Base-by-base conservation (phyloP, 2,888 invertebrate species). In the Habrosyne pyritoides region DNA sequence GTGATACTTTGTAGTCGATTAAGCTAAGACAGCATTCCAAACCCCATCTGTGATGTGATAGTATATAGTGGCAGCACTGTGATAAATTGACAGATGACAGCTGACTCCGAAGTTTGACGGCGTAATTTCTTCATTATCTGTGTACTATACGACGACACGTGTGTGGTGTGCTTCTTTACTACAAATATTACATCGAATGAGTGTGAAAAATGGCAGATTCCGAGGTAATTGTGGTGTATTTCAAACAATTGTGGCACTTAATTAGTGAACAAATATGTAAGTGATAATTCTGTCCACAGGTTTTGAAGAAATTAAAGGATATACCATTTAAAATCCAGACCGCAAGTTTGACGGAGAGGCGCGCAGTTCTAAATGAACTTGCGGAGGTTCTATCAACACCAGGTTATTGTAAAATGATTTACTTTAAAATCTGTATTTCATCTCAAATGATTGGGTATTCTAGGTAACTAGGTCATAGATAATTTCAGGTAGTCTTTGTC, bases 251-350 rank as follows among this genome's bases (percentile, higher is more conserved):
- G n/a, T 47, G 49, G 21, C 18, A 58, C n/a, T 51, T 7, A 59
- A 63, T 58, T 30, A 55, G 50, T 59, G 53, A 46, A 30, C 42
- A 10, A 46, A 59, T 64, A 61, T 54, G 60, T 60, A 53, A 71
- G 56, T 50, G 21, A 59, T 61, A 26, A 57, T 60, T 79, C 57
- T 75, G 53, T 78, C 68, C 53, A 57, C 89, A 96, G 95, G 89
- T 95, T 69, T 86, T 94, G 67, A 95, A 93, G 87, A 94, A 94
- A 77, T 89, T 96, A 69, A 95, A 95, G 86, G 96, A 96, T 92
- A 92, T 96, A 76, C 95, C 96, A 57, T 94, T 94, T 82, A 94
- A 94, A 87, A 94, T 96, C 75, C 96, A 96, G 84, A 95, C 95
- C 75, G 93, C 96, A 66, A 96, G 95, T 87, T 90, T 94, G 79